These are phyloP conservation scores for Smithornis capensis DNA, from an alignment of 2,113 vertebrate genomes.

Conservation along the genomic window DNA sequence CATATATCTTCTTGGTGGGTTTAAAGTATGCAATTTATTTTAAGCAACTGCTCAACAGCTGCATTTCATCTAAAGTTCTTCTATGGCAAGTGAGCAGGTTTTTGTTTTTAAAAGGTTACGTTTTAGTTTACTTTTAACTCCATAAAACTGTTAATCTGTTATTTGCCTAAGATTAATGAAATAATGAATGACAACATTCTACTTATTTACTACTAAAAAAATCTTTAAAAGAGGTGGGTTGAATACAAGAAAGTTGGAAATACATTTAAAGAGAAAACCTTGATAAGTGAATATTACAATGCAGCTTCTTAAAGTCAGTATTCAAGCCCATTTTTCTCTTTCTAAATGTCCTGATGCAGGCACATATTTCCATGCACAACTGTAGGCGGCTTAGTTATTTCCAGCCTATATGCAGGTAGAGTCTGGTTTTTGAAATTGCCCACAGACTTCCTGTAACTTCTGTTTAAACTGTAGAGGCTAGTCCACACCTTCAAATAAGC, in stretches of 20 bases:
- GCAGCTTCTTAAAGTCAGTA: background rate
- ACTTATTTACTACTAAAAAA: background rate
- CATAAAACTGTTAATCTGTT: constrained; percentile 68
- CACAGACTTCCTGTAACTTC: background rate
- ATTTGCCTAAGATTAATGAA: constrained; percentile 54
- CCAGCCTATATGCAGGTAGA: background rate
- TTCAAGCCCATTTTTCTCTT: background rate
- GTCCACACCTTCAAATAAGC: background rate
- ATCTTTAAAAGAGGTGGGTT: background rate
- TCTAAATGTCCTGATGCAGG: background rate
- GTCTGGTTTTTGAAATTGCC: background rate
- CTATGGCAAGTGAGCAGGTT: constrained; percentile 55
- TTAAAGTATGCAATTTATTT: constrained; percentile 66
- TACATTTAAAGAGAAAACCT: background rate
- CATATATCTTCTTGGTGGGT: constrained; percentile 59
- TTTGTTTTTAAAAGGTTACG: constrained; percentile 66
- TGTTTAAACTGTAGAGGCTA: background rate
- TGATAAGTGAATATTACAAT: background rate
- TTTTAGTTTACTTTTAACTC: constrained; percentile 63
- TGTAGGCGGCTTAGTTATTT: background rate
- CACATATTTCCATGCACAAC: background rate
- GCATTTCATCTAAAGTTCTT: constrained; percentile 62
- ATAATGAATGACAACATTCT: constrained; percentile 41
- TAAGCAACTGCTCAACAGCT: constrained; percentile 67
- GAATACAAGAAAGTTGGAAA: background rate